These are phyloP conservation scores for Uria aalge DNA, from an alignment of 2,113 vertebrate species.

Conservation along the genomic window DNA sequence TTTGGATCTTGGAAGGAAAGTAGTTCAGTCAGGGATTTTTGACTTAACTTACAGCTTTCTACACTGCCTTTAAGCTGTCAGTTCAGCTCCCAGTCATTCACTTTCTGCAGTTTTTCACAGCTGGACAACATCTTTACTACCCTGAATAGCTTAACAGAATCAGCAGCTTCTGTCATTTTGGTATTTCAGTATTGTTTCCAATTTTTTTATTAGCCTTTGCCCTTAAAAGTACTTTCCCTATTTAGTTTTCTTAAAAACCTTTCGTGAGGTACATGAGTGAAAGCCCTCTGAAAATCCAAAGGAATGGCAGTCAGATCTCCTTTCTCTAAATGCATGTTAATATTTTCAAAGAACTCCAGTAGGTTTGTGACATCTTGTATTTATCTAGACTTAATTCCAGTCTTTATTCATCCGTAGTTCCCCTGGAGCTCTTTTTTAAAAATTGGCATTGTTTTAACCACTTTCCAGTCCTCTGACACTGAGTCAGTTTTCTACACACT, in stretches of 20 bases:
- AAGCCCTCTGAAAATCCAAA: not conserved
- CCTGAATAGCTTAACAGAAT: not conserved
- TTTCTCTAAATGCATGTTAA: not conserved
- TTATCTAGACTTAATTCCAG: not conserved
- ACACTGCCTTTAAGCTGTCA: not conserved
- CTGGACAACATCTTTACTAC: not conserved
- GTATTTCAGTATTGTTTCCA: not conserved
- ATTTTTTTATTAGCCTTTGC: not conserved
- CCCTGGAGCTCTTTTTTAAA: not conserved
- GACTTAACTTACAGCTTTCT: not conserved
- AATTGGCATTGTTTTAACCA: not conserved
- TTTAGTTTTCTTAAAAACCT: not conserved
- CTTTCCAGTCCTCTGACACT: not conserved
- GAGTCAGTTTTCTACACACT: not conserved
- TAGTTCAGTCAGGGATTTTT: not conserved
- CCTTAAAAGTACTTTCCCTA: not conserved
- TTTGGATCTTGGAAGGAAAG: not conserved
- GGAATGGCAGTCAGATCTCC: not conserved
- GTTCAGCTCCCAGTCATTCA: not conserved
- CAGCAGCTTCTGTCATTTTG: not conserved
- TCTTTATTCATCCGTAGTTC: not conserved
- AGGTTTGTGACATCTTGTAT: not conserved
- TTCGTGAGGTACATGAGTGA: not conserved
- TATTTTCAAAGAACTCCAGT: not conserved
- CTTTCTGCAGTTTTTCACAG: not conserved